phyloP scores from a whole-genome alignment of 2,113 vertebrate genomes.

The Pseudorectes ferrugineus region DNA sequence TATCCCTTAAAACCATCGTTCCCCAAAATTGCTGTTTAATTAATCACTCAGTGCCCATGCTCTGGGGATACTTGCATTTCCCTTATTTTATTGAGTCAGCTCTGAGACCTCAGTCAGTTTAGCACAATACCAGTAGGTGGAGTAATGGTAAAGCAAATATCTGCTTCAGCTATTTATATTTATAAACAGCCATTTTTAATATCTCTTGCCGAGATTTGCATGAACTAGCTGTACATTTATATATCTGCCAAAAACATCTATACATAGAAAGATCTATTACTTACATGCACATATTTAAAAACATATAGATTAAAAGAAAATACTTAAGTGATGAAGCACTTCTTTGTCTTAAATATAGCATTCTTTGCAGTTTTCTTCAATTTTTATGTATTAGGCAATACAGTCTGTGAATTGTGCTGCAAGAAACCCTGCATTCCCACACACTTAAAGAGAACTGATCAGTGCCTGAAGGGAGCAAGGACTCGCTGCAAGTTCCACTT shows the following conservation, averaged over 20 bases:
- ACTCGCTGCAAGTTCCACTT: not conserved
- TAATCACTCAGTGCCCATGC: not conserved
- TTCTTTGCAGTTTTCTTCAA: not conserved
- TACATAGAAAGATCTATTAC: not conserved
- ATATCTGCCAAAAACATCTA: not conserved
- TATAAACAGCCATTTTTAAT: slow-evolving; percentile 39
- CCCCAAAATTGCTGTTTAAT: not conserved
- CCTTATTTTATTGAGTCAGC: not conserved
- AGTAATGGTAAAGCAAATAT: slow-evolving; percentile 77
- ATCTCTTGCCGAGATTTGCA: slow-evolving; percentile 33
- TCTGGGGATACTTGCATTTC: not conserved
- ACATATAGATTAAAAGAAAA: not conserved
- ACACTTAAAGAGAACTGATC: not conserved
- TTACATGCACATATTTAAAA: not conserved
- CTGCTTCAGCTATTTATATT: not conserved
- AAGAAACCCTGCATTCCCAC: not conserved
- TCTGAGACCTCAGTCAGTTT: slow-evolving; percentile 22
- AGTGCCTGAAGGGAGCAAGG: not conserved
- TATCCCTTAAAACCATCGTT: not conserved
- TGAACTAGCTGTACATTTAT: slow-evolving; percentile 5
- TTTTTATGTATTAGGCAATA: not conserved
- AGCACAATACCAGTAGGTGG: slow-evolving; percentile 76
- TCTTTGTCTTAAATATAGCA: not conserved
- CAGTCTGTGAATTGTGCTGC: not conserved
- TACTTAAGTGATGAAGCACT: not conserved